Base-by-base conservation (phyloP, 2,888 invertebrate genomes). In the Troglohyphantes excavatus region DNA sequence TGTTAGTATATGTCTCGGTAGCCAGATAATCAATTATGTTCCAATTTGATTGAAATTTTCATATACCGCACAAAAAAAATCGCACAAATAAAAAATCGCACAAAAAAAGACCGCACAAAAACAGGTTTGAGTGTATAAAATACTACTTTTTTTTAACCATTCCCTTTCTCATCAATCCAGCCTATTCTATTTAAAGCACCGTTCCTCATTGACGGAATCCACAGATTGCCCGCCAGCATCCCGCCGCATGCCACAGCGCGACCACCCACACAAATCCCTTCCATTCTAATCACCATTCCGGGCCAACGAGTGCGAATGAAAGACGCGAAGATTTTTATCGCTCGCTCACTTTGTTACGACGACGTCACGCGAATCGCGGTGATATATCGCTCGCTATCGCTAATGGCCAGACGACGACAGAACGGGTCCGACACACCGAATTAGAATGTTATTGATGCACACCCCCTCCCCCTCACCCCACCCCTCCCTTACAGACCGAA, bases 381-480 rank as follows among this genome's bases (percentile, higher is more conserved):
- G 88, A 89, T 89, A 68, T 68, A 89, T 82, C 75, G 68, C 27
- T 29, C 75, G 68, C 82, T 89, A 89, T 89, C 88, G 82, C 88
- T 89, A 89, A 89, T 89, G 88, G 82, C 75, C 75, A 83, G 88
- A 27, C 88, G 88, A 89, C 81, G 88, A 89, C 82, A 79, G 81
- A 81, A 86, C 79, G 65, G 87, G 26, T 53, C 43, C 86, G 86
- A 86, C 87, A 73, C 26, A 17, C 72, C 46, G 88, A 89, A 89
- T 89, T 89, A 89, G 88, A 89, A 89, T 89, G 82, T 89, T 89
- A 89, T 89, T 89, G 88, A 89, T 89, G 88, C 76, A 43, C 70
- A 67, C 75, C 59, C 73, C 67, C 65, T 27, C 33, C 29, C 46
- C 70, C 29, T 63, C 46, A n/a, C n/a, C n/a, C 46, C 46, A 21